Base-by-base conservation (phyloP, 2,888 invertebrate genomes). In the Thera obeliscata region DNA sequence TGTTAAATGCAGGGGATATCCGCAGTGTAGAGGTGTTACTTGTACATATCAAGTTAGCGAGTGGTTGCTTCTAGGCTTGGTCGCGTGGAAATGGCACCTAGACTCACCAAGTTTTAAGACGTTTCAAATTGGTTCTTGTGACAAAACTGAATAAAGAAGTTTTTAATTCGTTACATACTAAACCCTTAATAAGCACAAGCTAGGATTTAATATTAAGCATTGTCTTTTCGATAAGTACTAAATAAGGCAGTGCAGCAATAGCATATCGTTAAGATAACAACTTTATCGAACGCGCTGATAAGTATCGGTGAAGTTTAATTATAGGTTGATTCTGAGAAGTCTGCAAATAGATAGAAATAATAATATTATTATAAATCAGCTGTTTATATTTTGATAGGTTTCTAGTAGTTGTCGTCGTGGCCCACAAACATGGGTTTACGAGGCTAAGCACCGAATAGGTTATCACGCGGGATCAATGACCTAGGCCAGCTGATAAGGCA, bases 391-490 rank as follows among this genome's bases (percentile, higher is more conserved):
- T 62, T 60, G 48, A 43, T 57, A 38, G 8, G 54, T 64, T 36
- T 36, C 56, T 57, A 43, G 8, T 33, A 56, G 33, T n/a, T 43
- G 12, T 64, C 41, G 64, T 59, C 7, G 63, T 55, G 70, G 54
- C 58, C 67, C 50, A 71, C 22, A 67, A 61, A 70, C 63, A 50
- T 58, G 56, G 55, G 64, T 70, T 71, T 71, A 70, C 57, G 66
- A 66, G 69, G 58, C 67, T 67, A 71, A 73, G 66, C 52, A 62
- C 68, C 74, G 73, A 72, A 71, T 72, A 75, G 78, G 82, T 85
- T 87, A 88, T 87, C 87, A 85, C 70, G 69, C 67, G 76, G 79
- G 89, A 82, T 86, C 87, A 77, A 80, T 78, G 87, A 86, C 84
- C 88, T 78, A 78, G 50, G 71, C 72, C 69, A 61, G 74, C 76